Evolutionary conservation across 2,113 vertebrate genomes (phyloP).

Genomic region (Zosterops pallidus): DNA sequence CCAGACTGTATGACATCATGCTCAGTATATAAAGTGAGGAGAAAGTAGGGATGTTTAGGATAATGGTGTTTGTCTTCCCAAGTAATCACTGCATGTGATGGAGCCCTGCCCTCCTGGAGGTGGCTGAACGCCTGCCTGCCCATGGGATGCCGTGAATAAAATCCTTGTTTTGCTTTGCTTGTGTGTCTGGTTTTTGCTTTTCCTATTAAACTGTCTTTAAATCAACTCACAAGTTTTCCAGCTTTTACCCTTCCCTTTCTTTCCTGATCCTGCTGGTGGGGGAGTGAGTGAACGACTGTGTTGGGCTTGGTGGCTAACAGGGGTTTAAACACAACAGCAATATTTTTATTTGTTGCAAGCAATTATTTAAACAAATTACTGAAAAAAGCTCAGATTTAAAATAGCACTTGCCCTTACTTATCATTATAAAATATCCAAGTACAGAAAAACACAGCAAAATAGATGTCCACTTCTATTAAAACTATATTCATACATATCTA

Average conservation of each 20-base stretch:
- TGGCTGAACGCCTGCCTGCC: neutral
- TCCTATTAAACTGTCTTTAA: neutral
- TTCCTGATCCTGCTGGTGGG: neutral
- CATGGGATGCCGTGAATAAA: neutral
- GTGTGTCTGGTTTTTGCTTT: neutral
- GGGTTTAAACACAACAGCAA: neutral
- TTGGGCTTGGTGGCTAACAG: neutral
- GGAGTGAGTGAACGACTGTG: fast-evolving
- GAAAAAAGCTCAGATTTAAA: neutral
- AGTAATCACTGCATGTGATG: fast-evolving
- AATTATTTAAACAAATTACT: neutral
- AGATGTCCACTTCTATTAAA: neutral
- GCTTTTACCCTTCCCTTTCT: neutral
- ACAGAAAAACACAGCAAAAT: neutral
- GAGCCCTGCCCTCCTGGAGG: neutral
- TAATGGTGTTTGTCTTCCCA: neutral
- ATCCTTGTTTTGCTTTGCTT: neutral
- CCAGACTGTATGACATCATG: neutral
- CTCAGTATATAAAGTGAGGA: neutral
- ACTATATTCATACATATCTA: neutral
- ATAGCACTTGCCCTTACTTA: neutral
- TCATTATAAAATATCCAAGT: neutral
- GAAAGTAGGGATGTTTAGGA: neutral
- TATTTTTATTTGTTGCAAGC: neutral
- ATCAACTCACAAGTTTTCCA: neutral